Evolutionary conservation across 2,888 invertebrate genomes (phyloP), one percentile per base, ranked within the genome.

Genomic region (Subacronicta megacephala): DNA sequence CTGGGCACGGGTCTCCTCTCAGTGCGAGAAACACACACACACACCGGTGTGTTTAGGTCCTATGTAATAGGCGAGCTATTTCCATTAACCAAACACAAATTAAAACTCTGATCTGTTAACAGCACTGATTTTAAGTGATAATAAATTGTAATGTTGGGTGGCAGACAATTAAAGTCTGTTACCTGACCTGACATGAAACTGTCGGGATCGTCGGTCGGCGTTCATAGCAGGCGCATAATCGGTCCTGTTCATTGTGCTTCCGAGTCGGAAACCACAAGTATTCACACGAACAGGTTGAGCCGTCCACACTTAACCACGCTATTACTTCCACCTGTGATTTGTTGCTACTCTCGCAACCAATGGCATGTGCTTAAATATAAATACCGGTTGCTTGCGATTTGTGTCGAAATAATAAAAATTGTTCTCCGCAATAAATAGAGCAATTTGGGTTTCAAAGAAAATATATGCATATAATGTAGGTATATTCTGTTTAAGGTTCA

Each of bases 261-360:
- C 84, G 82, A 83, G 60, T 84, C 80, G 84, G 84, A 85, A 86
- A 88, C 87, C 87, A 74, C 87, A 88, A 79, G 71, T 81, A 84
- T 86, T 83, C 82, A 72, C 70, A 60, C 63, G 64, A 51, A 49
- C 51, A 72, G 71, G 65, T 67, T 54, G 54, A 63, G 66, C 35
- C 49, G 59, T 66, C 71, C 61, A 72, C 70, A 73, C 59, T 49
- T 57, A 67, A 63, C 62, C 62, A 38, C 60, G 52, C 70, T 50
- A 77, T 73, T 72, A 69, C 55, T 58, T 66, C 62, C 61, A 69
- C 75, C 72, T 78, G 75, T 68, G 75, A 77, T 75, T 66, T 51
- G 52, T 55, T 68, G 65, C 62, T 66, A 56, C 63, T 37, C 40
- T 62, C 20, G 45, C 65, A 54, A 47, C 37, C 41, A 64, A 72